Evolutionary conservation across 2,888 invertebrate genomes (phyloP), one percentile per base, ranked within the genome.

Genomic region (Sialis fuliginosa): DNA sequence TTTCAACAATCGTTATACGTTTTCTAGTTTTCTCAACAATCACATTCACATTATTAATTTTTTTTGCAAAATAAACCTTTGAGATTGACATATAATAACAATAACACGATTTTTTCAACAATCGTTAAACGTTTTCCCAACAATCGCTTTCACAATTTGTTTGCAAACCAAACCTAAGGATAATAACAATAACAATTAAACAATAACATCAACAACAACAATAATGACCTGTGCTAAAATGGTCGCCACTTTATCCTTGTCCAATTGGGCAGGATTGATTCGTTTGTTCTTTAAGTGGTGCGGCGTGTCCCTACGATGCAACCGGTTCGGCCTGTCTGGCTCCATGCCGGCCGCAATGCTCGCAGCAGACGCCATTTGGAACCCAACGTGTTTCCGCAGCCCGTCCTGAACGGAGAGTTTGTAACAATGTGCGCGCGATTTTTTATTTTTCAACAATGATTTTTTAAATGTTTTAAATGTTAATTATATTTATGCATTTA

Each of bases 261-360:
- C 77, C 55, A 73, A 62, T 52, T 71, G 64, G 51, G 64, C 61
- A 47, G 72, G 64, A 62, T 80, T 77, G 57, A 96, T 87, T 60
- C 96, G 81, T 66, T 96, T 96, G 72, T 95, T 95, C 78, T 97
- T 97, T 62, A 95, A 77, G 68, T 98, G 96, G 74, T 99, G 97
- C 44, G 98, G 98, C 22, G 98, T 98, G 72, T 99, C 97, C 58
- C 97, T 81, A 50, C 87, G 78, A 62, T 89, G 83, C 51, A 92
- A 77, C 50, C 79, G 74, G 58, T 76, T 77, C 47, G 77, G 79
- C 55, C 71, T 70, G 52, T 69, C 64, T 45, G 64, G 62, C 50
- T 68, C 70, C 51, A 62, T 64, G 53, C 65, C 68, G 54, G 68
- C 69, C 50, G 69, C 69, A 52, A 60, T 63, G 56, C 59, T 66